These are phyloP conservation scores for Ptilodon capucinus DNA, from an alignment of 2,888 invertebrate genomes.

Conservation along the genomic window DNA sequence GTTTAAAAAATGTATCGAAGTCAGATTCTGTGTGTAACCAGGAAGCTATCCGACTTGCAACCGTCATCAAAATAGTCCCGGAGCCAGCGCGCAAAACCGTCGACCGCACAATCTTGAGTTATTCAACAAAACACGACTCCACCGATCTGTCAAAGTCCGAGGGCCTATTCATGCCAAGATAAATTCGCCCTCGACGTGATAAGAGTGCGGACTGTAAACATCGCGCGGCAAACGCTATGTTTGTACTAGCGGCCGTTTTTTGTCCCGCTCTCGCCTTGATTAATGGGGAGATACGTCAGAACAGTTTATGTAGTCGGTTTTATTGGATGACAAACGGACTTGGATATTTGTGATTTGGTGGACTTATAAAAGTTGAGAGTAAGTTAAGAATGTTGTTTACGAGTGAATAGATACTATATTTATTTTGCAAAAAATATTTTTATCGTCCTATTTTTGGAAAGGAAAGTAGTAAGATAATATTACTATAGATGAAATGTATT, in stretches of 20 bases:
- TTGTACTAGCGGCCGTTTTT: conserved; percentile 21
- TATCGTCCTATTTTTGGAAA: too few species aligned
- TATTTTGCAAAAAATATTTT: too few species aligned
- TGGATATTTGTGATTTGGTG: conserved; percentile 29
- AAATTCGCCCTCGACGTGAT: conserved; percentile 61
- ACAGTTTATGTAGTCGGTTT: conserved; percentile 41
- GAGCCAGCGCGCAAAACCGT: conserved; percentile 37
- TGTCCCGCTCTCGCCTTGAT: conserved; percentile 36
- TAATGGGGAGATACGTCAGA: conserved; percentile 43
- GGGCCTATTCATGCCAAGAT: conserved; percentile 61
- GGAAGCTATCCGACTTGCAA: not conserved
- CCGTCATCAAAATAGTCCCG: conserved; percentile 13
- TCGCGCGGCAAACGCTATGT: conserved; percentile 20
- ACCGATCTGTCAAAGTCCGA: conserved; percentile 66
- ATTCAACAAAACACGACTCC: conserved; percentile 61
- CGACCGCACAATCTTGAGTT: conserved; percentile 43
- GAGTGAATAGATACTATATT: too few species aligned
- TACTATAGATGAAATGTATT: too few species aligned
- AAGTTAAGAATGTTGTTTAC: not conserved
- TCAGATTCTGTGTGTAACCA: too few species aligned
- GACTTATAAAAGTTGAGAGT: not conserved
- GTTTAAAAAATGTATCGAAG: too few species aligned
- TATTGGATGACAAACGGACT: conserved; percentile 37
- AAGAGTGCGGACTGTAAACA: conserved; percentile 47
- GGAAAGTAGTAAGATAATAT: too few species aligned